A percentile compares a stretch with the other conserved stretches of the same genome.
Conservation (phyloP, 2,113 vertebrate species). For the Percopsis transmontana region DNA sequence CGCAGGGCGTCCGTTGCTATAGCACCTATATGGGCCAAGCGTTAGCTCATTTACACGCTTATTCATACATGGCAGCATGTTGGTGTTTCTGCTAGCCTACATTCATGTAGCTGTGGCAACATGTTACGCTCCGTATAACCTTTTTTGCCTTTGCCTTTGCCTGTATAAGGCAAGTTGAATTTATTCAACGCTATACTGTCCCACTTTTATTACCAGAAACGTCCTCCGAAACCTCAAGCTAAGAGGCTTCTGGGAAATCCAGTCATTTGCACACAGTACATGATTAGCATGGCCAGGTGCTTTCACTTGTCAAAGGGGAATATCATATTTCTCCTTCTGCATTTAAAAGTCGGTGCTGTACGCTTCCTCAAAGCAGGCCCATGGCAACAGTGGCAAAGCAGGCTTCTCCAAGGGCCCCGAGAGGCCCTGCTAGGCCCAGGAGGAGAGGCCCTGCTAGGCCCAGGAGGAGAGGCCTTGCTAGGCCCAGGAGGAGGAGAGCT, state of each 20-base stretch:
- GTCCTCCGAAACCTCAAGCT: neutral
- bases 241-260: neutral
- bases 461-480: neutral
- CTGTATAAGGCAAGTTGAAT: too few relatives aligned
- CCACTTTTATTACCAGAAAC: too few relatives aligned
- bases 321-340: constrained; percentile 40
- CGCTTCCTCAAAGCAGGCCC: constrained; percentile 30
- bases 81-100: too few relatives aligned
- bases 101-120: too few relatives aligned
- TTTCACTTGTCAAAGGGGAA: constrained; percentile 5
- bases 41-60: constrained; percentile 17
- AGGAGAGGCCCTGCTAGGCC: constrained; percentile 16
- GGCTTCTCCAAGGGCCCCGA: constrained; percentile 20
- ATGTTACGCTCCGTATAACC: too few relatives aligned
- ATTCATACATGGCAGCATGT: neutral
- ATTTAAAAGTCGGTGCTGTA: constrained; percentile 37
- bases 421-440: constrained; percentile 24
- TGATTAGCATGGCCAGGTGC: constrained; percentile 8
- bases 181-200: too few relatives aligned
- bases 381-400: constrained; percentile 47
- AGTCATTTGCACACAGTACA: constrained; percentile 35
- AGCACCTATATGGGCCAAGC: constrained; percentile 41
- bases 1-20: constrained; percentile 7
- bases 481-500: too few relatives aligned
- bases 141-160: too few relatives aligned